phyloP scores from a whole-genome alignment of 2,113 vertebrate species.

The Phycodurus eques region DNA sequence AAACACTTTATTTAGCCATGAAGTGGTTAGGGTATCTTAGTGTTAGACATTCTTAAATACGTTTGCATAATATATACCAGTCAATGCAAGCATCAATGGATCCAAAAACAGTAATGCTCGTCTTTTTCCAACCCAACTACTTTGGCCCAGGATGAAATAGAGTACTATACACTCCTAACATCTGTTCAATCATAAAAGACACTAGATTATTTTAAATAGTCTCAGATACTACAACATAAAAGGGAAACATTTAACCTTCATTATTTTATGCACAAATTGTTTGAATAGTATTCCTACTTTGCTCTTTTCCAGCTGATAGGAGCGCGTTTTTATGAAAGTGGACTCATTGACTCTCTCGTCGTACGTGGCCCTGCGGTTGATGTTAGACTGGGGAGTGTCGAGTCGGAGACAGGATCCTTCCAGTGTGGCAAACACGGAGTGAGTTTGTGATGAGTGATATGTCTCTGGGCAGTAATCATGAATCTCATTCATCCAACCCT shows the following conservation, averaged over 20 bases:
- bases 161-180: background rate
- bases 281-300: constrained; percentile 66
- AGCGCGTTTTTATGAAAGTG: constrained; percentile 71
- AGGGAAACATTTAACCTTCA: background rate
- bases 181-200: background rate
- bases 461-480: constrained; percentile 78
- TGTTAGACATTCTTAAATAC: background rate
- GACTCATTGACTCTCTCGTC: constrained; percentile 71
- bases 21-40: background rate
- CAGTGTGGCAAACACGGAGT: constrained; percentile 79
- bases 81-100: background rate
- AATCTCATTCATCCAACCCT: constrained; percentile 90
- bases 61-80: background rate
- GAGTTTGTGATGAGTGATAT: constrained; percentile 76
- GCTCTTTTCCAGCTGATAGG: constrained; percentile 74
- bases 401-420: constrained; percentile 77
- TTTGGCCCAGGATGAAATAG: background rate
- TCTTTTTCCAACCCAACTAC: background rate
- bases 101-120: background rate
- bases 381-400: constrained; percentile 77
- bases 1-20: too few species aligned
- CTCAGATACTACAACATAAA: background rate
- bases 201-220: too few species aligned
- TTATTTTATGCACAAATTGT: background rate
- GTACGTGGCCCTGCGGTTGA: constrained; percentile 75